phyloP scores from a whole-genome alignment of 2,797 vertebrate genomes.

The Chelmon rostratus region DNA sequence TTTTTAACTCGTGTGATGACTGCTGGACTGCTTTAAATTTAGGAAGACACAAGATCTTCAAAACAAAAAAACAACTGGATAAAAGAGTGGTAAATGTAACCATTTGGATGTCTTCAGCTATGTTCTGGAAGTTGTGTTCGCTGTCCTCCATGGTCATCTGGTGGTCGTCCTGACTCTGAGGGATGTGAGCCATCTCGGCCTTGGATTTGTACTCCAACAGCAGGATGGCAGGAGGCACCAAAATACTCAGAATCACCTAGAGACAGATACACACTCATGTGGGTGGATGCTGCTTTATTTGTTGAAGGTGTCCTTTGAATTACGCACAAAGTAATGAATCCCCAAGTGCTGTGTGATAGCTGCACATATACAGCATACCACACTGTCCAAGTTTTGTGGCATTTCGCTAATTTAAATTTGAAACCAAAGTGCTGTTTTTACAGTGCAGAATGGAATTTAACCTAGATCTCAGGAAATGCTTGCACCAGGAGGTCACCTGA shows the following conservation, averaged over 20 bases:
- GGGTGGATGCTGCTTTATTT: slow-evolving; percentile 50
- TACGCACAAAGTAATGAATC: background rate
- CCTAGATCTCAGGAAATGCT: background rate
- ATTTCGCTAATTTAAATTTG: background rate
- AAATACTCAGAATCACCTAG: slow-evolving; percentile 97
- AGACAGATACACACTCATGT: slow-evolving; percentile 58
- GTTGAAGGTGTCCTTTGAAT: background rate
- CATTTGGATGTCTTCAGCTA: slow-evolving; percentile 95
- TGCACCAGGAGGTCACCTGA: background rate
- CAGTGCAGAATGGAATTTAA: no score
- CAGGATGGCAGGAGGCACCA: slow-evolving; percentile 96
- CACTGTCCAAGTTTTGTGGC: background rate
- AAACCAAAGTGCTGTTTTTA: background rate
- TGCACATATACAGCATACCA: background rate
- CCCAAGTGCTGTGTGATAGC: background rate
- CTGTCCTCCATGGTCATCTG: slow-evolving; percentile 99
- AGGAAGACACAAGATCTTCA: background rate
- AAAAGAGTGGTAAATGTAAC: slow-evolving; percentile 74
- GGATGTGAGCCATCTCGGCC: slow-evolving; percentile 99
- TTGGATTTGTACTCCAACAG: slow-evolving; percentile 99
- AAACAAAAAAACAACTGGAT: background rate
- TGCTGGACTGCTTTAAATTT: background rate
- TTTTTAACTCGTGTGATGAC: background rate
- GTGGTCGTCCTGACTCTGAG: slow-evolving; percentile 97
- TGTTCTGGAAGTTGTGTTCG: slow-evolving; percentile 94